Conservation (phyloP, 2,888 invertebrate genomes). For the Sinelater perroti region DNA sequence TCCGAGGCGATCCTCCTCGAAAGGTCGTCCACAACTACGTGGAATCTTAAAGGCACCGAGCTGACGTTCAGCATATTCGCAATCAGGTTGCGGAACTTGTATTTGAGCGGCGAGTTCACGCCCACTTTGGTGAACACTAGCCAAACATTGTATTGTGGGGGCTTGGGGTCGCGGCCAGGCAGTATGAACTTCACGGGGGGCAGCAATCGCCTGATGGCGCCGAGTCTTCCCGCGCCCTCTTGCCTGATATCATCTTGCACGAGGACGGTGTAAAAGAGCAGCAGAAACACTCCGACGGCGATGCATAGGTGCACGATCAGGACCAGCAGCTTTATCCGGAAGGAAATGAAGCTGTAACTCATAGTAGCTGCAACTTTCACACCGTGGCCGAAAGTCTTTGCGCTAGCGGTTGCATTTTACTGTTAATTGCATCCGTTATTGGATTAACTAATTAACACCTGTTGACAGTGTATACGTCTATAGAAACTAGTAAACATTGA, state of each 20-base stretch:
- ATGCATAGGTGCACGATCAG: slow-evolving; percentile 6
- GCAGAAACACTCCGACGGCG: slow-evolving; percentile 9
- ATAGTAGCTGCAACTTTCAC: too few relatives aligned
- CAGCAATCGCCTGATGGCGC: background rate
- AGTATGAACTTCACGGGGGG: slow-evolving; percentile 8
- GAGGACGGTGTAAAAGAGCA: slow-evolving; percentile 12
- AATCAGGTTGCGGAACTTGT: slow-evolving; percentile 64
- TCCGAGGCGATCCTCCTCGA: slow-evolving; percentile 65
- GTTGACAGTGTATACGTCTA: too few relatives aligned
- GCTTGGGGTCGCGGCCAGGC: background rate
- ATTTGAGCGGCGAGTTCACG: slow-evolving; percentile 62
- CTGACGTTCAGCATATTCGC: slow-evolving; percentile 62
- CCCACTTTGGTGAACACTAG: slow-evolving; percentile 68
- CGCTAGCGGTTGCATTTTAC: too few relatives aligned
- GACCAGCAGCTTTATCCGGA: slow-evolving; percentile 4
- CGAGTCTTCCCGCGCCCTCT: background rate
- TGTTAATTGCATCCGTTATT: too few relatives aligned
- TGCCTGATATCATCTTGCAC: background rate
- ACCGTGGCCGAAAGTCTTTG: too few relatives aligned
- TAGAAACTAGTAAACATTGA: too few relatives aligned
- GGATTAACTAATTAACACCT: too few relatives aligned
- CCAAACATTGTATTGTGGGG: slow-evolving; percentile 63
- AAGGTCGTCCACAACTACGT: slow-evolving; percentile 69
- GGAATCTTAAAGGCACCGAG: slow-evolving; percentile 65
- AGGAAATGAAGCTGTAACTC: slow-evolving; percentile 4